Percentiles rank a stretch among this genome's conserved stretches.
Conservation (phyloP, 2,797 vertebrate genomes). For the Bovichtus diacanthus region DNA sequence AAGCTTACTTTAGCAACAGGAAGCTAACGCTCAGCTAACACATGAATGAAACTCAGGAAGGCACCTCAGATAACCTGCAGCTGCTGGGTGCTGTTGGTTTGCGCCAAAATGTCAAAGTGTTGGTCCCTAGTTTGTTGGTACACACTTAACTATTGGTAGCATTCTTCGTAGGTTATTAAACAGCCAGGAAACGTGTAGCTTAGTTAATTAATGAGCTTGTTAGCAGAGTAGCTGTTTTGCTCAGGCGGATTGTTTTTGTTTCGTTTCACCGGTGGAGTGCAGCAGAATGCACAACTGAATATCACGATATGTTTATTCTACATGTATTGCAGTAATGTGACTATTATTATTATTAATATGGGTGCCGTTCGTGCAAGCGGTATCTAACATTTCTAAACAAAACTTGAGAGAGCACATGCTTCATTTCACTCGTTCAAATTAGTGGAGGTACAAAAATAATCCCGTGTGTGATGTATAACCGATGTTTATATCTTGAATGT, state of each 20-base stretch:
- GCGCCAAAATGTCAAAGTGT: neutral
- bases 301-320: rapidly evolving
- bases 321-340: neutral
- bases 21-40: conserved; percentile 68
- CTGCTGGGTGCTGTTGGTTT: neutral
- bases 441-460: too few relatives aligned
- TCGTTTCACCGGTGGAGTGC: conserved; percentile 29
- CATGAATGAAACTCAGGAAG: conserved; percentile 76
- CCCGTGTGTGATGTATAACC: too few relatives aligned
- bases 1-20: conserved; percentile 43
- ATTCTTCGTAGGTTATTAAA: rapidly evolving
- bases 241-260: conserved; percentile 38
- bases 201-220: neutral
- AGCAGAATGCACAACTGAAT: neutral
- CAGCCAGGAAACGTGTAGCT: neutral
- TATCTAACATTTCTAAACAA: neutral
- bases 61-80: conserved; percentile 1
- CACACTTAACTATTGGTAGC: rapidly evolving
- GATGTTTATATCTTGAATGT: too few relatives aligned
- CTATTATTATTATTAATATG: too few relatives aligned
- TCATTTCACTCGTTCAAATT: too few relatives aligned
- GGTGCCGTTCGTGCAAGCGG: rapidly evolving
- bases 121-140: rapidly evolving
- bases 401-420: too few relatives aligned
- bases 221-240: neutral